These are phyloP conservation scores for Ivindomyrus marchei DNA, from an alignment of 2,113 vertebrate species.

Conservation along the genomic window DNA sequence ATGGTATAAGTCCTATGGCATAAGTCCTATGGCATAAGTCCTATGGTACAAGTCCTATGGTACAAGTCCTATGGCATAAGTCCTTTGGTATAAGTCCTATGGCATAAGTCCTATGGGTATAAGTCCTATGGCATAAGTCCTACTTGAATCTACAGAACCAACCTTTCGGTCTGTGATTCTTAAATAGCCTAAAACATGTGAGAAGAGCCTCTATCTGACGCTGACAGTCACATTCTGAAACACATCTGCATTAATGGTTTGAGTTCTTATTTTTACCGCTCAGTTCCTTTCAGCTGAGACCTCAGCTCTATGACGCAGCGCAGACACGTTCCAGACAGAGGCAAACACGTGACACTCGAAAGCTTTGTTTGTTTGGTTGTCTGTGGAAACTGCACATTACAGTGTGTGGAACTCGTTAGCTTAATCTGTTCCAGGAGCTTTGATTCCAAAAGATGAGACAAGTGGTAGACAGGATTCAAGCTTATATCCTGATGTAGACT, in stretches of 20 bases:
- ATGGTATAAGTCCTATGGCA: too few species aligned
- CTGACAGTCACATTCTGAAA: background rate
- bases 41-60: background rate
- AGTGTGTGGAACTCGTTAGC: slow-evolving; percentile 19
- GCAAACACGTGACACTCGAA: slow-evolving; percentile 17
- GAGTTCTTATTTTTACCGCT: background rate
- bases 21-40: background rate
- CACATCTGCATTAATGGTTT: background rate
- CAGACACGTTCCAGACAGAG: background rate
- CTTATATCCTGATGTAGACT: slow-evolving; percentile 32
- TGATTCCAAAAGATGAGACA: slow-evolving; percentile 31
- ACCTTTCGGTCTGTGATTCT: background rate
- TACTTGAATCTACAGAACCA: background rate
- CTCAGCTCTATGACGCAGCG: background rate
- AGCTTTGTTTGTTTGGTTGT: slow-evolving; percentile 35
- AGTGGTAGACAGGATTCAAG: slow-evolving; percentile 21
- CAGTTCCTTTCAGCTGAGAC: background rate
- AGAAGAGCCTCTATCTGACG: background rate
- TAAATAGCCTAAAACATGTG: background rate
- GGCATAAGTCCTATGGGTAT: too few species aligned
- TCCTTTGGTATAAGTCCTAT: background rate
- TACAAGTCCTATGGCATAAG: too few species aligned
- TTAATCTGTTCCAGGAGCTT: slow-evolving; percentile 23
- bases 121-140: background rate
- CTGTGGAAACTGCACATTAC: slow-evolving; percentile 26